phyloP scores from a whole-genome alignment of 2,797 vertebrate species.

The Vipera latastei region DNA sequence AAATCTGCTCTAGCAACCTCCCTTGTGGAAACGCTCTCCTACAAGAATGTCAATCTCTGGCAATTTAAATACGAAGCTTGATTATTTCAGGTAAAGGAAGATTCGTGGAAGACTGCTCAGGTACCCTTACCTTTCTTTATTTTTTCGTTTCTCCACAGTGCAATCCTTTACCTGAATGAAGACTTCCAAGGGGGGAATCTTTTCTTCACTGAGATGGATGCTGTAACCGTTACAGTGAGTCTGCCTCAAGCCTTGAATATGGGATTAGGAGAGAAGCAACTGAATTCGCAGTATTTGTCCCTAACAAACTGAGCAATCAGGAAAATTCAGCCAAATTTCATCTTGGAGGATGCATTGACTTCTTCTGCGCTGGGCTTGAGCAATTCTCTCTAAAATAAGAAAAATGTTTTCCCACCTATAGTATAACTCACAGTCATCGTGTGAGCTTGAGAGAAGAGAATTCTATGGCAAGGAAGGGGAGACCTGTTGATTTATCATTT shows the following conservation, averaged over 20 bases:
- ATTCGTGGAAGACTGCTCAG: not conserved
- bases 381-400: not conserved
- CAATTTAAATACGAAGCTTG: not conserved
- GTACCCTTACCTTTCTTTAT: rapidly evolving
- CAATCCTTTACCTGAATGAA: constrained; percentile 92
- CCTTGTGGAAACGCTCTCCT: no score
- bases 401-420: not conserved
- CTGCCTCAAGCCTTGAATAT: not conserved
- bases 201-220: constrained; percentile 90
- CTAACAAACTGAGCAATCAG: constrained; percentile 48
- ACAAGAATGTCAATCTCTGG: no score
- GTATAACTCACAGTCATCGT: not conserved
- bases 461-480: not conserved
- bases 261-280: not conserved
- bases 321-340: constrained; percentile 68
- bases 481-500: not conserved
- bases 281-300: not conserved
- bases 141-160: constrained; percentile 71
- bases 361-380: not conserved
- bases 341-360: constrained; percentile 27
- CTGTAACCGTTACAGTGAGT: constrained; percentile 87
- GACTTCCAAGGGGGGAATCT: constrained; percentile 91
- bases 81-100: not conserved
- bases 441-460: not conserved
- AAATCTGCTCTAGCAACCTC: not conserved